Evolutionary conservation across 1,140 invertebrate species (phyloP), one percentile per base, ranked within the genome.

Genomic region (Manduca sexta): DNA sequence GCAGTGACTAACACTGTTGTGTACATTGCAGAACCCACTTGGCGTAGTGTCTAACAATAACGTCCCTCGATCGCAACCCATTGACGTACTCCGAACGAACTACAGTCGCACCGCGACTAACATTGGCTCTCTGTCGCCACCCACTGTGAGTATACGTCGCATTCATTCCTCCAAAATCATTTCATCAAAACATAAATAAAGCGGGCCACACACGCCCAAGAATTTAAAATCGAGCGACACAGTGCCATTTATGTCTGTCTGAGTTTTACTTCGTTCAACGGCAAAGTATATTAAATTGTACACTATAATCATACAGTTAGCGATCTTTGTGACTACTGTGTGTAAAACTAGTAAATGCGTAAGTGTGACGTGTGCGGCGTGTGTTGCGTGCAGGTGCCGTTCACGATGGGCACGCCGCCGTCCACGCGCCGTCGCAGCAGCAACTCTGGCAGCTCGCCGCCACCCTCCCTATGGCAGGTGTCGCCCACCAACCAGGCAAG

Each of bases 111-210:
- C 89, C 83, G 68, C 90, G 77, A 86, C 90, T 30, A 93, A 95
- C 86, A 93, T 97, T 50, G 94, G 93, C 55, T 97, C 95, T 1
- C 89, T 97, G 31, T 97, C 95, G 42, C 95, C 96, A 51, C 95
- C 96, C 41, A 91, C 93, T 62, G 95, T 93, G 76, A 89, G 88
- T 87, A 45, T 45, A 16, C 21, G 21, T 5, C 21, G 1, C 21
- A 26, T 26, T 26, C n/a, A 8, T 26, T 26, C 21, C 21, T 5
- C 21, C 8, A 26, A 26, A 3, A 2, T 5, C 21, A 5, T 5
- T 26, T 26, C 4, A 8, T 26, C 21, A 26, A 5, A 8, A 26
- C 21, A 26, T 8, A n/a, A n/a, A n/a, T n/a, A n/a, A n/a, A n/a
- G n/a, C n/a, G n/a, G n/a, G n/a, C n/a, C n/a, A n/a, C n/a, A n/a